These are phyloP conservation scores for Camponotus vicinus DNA, from an alignment of 1,140 invertebrate species.

Conservation along the genomic window DNA sequence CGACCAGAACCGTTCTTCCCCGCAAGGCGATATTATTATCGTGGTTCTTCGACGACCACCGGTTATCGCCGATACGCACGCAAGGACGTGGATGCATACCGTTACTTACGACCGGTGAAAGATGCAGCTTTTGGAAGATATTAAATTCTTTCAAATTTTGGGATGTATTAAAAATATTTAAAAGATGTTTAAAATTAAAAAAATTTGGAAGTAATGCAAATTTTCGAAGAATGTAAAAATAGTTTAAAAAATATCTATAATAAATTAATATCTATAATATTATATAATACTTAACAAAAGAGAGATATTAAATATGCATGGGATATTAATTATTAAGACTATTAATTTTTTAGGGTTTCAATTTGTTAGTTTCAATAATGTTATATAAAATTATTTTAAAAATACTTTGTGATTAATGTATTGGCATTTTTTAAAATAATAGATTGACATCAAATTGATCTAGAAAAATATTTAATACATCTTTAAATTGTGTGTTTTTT, in stretches of 20 bases:
- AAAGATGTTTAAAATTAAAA: neutral
- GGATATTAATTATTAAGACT: neutral
- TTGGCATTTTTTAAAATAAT: neutral
- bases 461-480: neutral
- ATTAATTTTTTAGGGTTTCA: slow-evolving; percentile 9
- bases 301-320: neutral
- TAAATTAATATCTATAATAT: neutral
- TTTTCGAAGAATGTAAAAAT: neutral
- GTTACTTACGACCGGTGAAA: neutral
- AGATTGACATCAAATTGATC: too few species aligned
- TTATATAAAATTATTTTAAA: neutral
- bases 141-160: neutral
- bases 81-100: slow-evolving; percentile 61
- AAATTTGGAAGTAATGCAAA: neutral
- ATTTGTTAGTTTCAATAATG: neutral
- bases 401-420: neutral
- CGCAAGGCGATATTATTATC: slow-evolving; percentile 71
- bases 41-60: slow-evolving; percentile 20
- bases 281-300: neutral
- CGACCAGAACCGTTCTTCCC: slow-evolving; percentile 54
- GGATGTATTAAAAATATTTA: neutral
- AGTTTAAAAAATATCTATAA: neutral
- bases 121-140: neutral
- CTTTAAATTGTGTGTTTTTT: neutral
- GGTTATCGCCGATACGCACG: slow-evolving; percentile 55